These are phyloP conservation scores for Sebastes aleutianus DNA, from an alignment of 2,797 vertebrate genomes.

Conservation along the genomic window DNA sequence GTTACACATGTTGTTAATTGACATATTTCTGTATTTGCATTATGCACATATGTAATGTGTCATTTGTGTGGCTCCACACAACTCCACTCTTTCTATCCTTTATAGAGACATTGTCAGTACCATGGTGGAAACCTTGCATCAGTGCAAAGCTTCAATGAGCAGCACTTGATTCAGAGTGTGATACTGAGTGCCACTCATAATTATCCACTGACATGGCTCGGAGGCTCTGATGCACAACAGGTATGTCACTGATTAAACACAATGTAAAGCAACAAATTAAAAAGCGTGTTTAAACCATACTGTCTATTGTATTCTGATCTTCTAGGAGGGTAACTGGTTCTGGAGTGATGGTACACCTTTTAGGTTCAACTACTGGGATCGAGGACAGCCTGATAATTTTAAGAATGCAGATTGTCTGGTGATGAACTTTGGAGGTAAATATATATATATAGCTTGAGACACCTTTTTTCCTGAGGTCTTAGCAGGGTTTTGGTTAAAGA, in stretches of 20 bases:
- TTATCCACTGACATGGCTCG: background rate
- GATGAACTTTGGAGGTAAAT: background rate
- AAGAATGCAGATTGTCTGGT: accelerated
- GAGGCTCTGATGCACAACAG: background rate
- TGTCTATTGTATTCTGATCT: no score
- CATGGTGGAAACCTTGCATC: background rate
- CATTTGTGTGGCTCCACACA: no score
- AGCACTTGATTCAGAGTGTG: background rate
- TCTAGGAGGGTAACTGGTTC: background rate
- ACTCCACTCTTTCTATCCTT: no score
- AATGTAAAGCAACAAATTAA: no score
- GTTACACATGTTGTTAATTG: background rate
- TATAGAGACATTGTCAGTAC: background rate
- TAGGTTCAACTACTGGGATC: background rate
- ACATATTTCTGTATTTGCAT: background rate
- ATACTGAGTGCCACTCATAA: background rate
- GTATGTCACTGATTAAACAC: background rate
- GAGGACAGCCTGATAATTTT: background rate
- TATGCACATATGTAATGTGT: background rate
- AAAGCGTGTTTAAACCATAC: no score
- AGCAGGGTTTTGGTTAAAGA: no score
- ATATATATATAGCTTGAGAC: background rate
- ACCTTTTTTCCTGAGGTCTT: no score
- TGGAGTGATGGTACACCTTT: background rate
- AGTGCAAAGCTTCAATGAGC: background rate